Evolutionary conservation across 53 echinoderm and acorn worm species (phyloP).

Genomic region (Henricia sp.): DNA sequence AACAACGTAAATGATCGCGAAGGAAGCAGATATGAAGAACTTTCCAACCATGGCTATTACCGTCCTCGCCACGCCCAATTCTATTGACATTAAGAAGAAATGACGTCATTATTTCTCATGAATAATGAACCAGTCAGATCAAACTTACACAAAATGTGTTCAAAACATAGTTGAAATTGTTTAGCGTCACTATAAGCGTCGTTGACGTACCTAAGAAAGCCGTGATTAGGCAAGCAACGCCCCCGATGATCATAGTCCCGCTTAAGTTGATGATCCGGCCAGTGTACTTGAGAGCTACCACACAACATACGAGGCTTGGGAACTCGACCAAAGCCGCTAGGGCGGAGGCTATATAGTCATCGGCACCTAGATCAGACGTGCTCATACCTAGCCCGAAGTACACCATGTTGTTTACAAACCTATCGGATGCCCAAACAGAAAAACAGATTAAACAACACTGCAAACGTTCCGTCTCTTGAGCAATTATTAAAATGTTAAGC

Average conservation of each 20-base stretch:
- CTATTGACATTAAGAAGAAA: background rate
- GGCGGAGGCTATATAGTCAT: constrained; percentile 49
- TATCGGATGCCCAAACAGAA: background rate
- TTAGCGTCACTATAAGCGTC: background rate
- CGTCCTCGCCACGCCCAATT: constrained; percentile 20
- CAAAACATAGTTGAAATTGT: background rate
- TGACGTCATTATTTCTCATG: background rate
- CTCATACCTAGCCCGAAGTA: constrained; percentile 59
- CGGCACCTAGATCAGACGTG: constrained; percentile 62
- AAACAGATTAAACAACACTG: background rate
- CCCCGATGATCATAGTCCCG: constrained; percentile 38
- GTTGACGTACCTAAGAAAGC: constrained; percentile 5
- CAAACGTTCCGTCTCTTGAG: background rate
- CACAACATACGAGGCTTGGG: constrained; percentile 26
- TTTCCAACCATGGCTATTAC: constrained; percentile 68
- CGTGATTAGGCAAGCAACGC: constrained; percentile 45
- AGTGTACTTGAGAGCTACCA: constrained; percentile 28
- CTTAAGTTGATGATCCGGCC: constrained; percentile 25
- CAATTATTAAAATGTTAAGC: no score
- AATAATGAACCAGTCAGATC: background rate
- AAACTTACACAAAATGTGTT: background rate
- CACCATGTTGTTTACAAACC: constrained; percentile 64
- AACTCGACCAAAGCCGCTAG: constrained; percentile 54
- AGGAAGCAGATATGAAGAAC: constrained; percentile 65
- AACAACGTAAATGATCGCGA: constrained; percentile 70